phyloP scores from a whole-genome alignment of 2,888 invertebrate genomes.

The Aporophyla nigra region DNA sequence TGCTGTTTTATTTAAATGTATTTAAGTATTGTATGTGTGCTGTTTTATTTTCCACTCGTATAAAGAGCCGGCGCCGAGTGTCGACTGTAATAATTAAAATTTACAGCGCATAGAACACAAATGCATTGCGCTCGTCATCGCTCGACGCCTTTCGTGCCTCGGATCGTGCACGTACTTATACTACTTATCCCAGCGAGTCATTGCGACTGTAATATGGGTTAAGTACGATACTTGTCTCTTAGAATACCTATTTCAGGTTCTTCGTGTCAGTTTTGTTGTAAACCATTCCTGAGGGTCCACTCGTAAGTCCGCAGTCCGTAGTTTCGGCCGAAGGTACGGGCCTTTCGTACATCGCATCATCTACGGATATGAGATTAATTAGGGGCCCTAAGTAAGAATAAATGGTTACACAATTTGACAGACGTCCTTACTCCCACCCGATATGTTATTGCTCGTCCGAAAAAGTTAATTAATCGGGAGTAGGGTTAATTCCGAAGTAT shows the following conservation, averaged over 20 bases:
- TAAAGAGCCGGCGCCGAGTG: constrained; percentile 53
- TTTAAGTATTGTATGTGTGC: constrained; percentile 16
- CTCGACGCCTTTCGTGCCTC: constrained; percentile 65
- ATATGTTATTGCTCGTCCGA: too few relatives aligned
- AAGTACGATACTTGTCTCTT: constrained; percentile 21
- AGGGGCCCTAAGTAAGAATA: too few relatives aligned
- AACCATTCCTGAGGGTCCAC: background rate
- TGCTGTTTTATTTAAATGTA: constrained; percentile 54
- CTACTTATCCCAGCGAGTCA: constrained; percentile 23
- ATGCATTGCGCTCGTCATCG: constrained; percentile 68
- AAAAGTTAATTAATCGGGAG: too few relatives aligned
- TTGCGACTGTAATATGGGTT: constrained; percentile 18
- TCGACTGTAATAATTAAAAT: constrained; percentile 75
- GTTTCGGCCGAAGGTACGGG: too few relatives aligned
- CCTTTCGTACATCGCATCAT: too few relatives aligned
- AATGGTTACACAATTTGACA: too few relatives aligned
- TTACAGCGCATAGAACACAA: constrained; percentile 72
- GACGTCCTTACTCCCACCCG: too few relatives aligned
- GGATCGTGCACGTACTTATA: constrained; percentile 18
- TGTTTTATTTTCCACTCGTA: constrained; percentile 49
- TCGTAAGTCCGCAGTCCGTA: too few relatives aligned
- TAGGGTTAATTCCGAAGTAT: too few relatives aligned
- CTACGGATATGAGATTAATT: too few relatives aligned
- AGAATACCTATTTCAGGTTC: constrained; percentile 1
- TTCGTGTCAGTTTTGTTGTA: background rate